Base-by-base conservation (phyloP, 2,797 vertebrate species). In the Columba guinea region DNA sequence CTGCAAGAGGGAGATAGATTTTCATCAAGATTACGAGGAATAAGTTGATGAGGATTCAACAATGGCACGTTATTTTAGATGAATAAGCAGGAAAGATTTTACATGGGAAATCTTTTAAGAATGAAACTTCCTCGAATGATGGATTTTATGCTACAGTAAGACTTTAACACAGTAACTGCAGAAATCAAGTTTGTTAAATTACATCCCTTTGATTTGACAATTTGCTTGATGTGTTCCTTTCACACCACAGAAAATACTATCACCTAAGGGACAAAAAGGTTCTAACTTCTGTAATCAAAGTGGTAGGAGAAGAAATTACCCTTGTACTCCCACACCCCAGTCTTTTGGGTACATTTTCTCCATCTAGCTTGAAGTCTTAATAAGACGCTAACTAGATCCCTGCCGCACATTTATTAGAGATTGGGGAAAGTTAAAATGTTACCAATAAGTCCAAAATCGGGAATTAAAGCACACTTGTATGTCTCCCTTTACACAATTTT, bases 1-100 rank as follows among this genome's bases (percentile, higher is more conserved):
- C 99, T 99, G 97, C 32, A 70, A 95, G 62, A 94, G n/a, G 67
- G 55, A 90, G 90, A 48, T 68, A 96, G 30, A 84, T 1, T 91
- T 16, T 76, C 24, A 75, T 39, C 26, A 69, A 17, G 27, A 49
- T 86, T 77, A 64, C 34, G 22, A 39, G 15, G 24, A 93, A 34
- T 28, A 55, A 55, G 46, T 23, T 64, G 35, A 13, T 23, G 17
- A 62, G 27, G 56, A 56, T 58, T 71, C 23, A 63, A 18, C 35
- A 62, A 4, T 4, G 18, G 27, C 5, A 7, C 3, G 8, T 18
- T 52, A 27, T 7, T 67, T 12, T 12, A 39, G 21, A 37, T 58
- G 23, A 86, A 7, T 5, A 34, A 58, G 11, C 0, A 0, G n/a
- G 44, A 16, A 58, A 55, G 20, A 58, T 52, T 68, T 81, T n/a